These are phyloP conservation scores for Sminthurinus signatus DNA, from an alignment of 1,140 invertebrate genomes.

Conservation along the genomic window DNA sequence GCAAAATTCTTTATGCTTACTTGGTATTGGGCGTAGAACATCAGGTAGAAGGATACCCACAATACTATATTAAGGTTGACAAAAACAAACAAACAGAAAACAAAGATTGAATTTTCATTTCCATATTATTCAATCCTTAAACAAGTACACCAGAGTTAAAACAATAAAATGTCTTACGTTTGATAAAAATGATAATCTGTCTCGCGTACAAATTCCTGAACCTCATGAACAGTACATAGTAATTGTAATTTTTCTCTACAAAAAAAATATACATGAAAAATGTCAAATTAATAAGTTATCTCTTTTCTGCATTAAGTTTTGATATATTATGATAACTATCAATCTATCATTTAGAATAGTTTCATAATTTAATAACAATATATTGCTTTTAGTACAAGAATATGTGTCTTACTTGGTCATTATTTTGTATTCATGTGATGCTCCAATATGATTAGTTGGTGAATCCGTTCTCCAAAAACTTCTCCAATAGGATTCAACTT, in stretches of 20 bases:
- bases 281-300: no score
- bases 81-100: no score
- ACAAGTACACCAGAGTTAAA: no score
- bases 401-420: constrained; percentile 63
- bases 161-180: constrained; percentile 50
- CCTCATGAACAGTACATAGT: constrained; percentile 54
- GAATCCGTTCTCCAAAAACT: constrained; percentile 73
- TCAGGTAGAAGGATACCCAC: constrained; percentile 94
- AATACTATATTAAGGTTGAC: no score
- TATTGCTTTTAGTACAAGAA: constrained; percentile 5
- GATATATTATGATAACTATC: no score
- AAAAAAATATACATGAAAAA: no score
- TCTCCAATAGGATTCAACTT: constrained; percentile 82
- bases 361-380: no score
- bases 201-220: constrained; percentile 64
- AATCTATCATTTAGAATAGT: no score
- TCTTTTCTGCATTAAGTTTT: no score
- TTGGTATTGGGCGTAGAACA: constrained; percentile 88
- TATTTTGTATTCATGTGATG: constrained; percentile 60
- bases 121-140: no score
- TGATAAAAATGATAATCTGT: constrained; percentile 94
- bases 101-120: no score
- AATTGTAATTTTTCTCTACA: constrained; percentile 55
- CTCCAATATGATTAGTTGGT: not conserved
- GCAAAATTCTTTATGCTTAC: no score